Evolutionary conservation across 2,797 vertebrate species (phyloP).

Genomic region (Sebastes steindachneri): DNA sequence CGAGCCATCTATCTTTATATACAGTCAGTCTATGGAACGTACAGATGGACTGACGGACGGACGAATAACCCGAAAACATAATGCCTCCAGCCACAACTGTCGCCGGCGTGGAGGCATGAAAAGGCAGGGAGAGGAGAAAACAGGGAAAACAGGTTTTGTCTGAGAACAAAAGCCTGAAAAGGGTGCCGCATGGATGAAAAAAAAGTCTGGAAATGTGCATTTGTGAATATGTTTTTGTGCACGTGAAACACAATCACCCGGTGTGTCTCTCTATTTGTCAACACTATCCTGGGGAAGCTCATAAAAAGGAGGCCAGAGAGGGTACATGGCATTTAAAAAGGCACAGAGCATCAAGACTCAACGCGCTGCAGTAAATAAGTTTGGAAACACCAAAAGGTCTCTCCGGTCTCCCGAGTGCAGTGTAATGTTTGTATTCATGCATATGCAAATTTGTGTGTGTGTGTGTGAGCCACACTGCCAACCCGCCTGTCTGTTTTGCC

Average conservation of each 20-base stretch:
- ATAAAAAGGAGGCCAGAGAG: constrained; percentile 35
- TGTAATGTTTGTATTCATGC: constrained; percentile 25
- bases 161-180: constrained; percentile 39
- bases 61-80: too few species aligned
- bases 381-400: constrained; percentile 57
- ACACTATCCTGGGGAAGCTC: constrained; percentile 31
- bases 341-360: constrained; percentile 17
- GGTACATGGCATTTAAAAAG: constrained; percentile 59
- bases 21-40: too few species aligned
- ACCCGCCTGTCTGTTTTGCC: neutral
- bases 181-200: neutral
- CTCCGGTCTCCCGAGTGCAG: constrained; percentile 21
- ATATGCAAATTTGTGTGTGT: constrained; percentile 39
- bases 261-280: constrained; percentile 39
- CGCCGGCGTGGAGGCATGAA: neutral
- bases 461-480: neutral
- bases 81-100: too few species aligned
- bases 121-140: neutral
- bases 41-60: too few species aligned
- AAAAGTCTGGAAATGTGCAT: constrained; percentile 3
- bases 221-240: constrained; percentile 22
- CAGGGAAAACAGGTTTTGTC: constrained; percentile 36
- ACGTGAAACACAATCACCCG: constrained; percentile 20
- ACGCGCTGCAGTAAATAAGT: constrained; percentile 44
- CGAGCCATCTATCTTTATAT: too few species aligned